These are phyloP conservation scores for Coronaproctus castanopsis DNA, from an alignment of 2,888 invertebrate species.

Conservation along the genomic window DNA sequence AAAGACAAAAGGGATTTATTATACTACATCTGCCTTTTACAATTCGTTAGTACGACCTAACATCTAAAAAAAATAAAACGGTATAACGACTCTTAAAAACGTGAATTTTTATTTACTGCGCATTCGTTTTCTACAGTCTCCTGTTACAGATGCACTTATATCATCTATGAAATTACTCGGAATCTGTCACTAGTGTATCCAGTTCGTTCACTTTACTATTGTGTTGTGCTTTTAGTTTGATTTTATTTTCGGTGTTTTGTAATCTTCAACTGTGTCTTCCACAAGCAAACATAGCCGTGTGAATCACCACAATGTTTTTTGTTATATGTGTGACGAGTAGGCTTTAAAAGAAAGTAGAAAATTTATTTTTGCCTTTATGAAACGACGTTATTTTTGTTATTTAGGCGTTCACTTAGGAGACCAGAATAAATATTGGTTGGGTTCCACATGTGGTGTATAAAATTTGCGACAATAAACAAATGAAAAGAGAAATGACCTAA, in stretches of 20 bases:
- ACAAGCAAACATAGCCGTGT: background rate
- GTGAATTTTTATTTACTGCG: too few relatives aligned
- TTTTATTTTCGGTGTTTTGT: background rate
- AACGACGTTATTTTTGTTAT: background rate
- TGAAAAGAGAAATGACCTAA: background rate
- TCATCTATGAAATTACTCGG: too few relatives aligned
- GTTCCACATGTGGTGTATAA: background rate
- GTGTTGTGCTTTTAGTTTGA: background rate
- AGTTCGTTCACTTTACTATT: background rate
- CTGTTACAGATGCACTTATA: too few relatives aligned
- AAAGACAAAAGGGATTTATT: too few relatives aligned
- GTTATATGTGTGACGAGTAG: background rate
- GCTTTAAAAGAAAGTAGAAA: background rate
- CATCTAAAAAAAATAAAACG: too few relatives aligned
- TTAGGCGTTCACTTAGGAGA: background rate
- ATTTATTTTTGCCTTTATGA: background rate
- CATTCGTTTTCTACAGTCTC: too few relatives aligned
- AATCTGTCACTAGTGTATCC: background rate
- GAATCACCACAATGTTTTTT: background rate
- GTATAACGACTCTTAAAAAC: too few relatives aligned
- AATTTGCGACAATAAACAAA: background rate
- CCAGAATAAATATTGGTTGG: background rate
- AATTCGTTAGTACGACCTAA: too few relatives aligned
- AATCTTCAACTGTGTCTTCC: background rate
- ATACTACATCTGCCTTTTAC: too few relatives aligned